A percentile compares a stretch with the other conserved stretches of the same genome.
Conservation (phyloP, 2,113 vertebrate genomes). For the Bambusicola thoracicus region DNA sequence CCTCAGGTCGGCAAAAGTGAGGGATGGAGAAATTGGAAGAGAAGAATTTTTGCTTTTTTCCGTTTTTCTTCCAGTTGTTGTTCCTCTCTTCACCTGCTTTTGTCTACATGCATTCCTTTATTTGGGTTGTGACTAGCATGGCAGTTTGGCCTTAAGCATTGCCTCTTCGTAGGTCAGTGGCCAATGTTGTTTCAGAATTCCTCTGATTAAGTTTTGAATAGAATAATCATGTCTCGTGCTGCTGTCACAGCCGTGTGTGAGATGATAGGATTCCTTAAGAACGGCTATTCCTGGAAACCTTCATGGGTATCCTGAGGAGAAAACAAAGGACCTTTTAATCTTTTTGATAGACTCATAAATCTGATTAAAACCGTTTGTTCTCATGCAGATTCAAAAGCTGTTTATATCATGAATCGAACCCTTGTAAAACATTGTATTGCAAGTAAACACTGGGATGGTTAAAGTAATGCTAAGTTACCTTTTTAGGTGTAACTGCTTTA, state of each 20-base stretch:
- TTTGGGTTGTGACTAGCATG: background rate
- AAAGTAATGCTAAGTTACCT: background rate
- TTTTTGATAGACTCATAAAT: background rate
- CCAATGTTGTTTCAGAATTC: slow-evolving; percentile 2
- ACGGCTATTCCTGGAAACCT: background rate
- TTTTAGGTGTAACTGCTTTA: background rate
- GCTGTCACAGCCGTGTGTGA: background rate
- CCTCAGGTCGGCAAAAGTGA: background rate
- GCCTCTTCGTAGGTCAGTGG: background rate
- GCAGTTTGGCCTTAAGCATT: background rate
- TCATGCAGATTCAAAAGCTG: background rate
- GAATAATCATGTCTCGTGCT: background rate
- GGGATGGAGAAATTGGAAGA: background rate
- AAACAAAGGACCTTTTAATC: background rate
- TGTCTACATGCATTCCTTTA: background rate
- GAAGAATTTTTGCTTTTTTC: background rate
- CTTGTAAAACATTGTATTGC: background rate
- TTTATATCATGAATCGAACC: background rate
- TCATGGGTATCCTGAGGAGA: background rate
- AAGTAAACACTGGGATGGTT: background rate
- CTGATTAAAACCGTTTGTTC: background rate
- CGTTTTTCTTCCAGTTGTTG: background rate
- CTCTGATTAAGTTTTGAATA: background rate
- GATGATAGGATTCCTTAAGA: background rate
- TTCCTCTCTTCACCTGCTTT: background rate